Conservation (phyloP, 2,888 invertebrate genomes). For the Phaedon cochleariae region DNA sequence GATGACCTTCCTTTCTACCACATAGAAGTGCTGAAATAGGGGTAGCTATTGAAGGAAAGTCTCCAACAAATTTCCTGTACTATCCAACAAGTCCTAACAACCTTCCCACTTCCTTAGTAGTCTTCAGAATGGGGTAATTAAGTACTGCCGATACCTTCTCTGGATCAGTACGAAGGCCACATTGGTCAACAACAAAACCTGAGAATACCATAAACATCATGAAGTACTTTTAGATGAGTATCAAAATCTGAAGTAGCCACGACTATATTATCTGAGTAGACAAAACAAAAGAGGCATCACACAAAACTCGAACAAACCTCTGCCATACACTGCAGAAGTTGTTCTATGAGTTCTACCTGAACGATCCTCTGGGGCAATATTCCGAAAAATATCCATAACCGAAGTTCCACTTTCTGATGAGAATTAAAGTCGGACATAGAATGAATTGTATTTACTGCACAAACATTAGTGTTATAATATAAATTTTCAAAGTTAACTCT, state of each 20-base stretch:
- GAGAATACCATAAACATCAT: neutral
- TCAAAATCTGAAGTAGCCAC: constrained; percentile 5
- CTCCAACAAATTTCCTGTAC: constrained; percentile 26
- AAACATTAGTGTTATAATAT: too few species aligned
- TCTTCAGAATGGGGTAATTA: constrained; percentile 17
- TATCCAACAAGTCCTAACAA: constrained; percentile 30
- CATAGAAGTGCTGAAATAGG: constrained; percentile 32
- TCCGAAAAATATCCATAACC: too few species aligned
- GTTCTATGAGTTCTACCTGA: too few species aligned
- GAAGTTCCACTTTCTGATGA: too few species aligned
- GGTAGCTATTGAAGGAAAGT: constrained; percentile 26
- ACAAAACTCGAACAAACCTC: too few species aligned
- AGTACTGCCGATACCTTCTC: constrained; percentile 9
- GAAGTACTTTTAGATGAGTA: constrained; percentile 2
- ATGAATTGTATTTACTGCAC: too few species aligned
- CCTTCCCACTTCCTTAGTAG: constrained; percentile 26
- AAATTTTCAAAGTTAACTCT: too few species aligned
- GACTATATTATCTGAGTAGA: constrained; percentile 32
- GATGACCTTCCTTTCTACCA: constrained; percentile 32
- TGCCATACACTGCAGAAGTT: too few species aligned
- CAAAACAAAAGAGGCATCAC: constrained; percentile 22
- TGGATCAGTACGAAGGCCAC: constrained; percentile 21
- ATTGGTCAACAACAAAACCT: constrained; percentile 16
- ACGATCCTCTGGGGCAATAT: too few species aligned
- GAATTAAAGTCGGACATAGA: too few species aligned